phyloP scores from a whole-genome alignment of 2,797 vertebrate species.

The Myotis daubentonii region DNA sequence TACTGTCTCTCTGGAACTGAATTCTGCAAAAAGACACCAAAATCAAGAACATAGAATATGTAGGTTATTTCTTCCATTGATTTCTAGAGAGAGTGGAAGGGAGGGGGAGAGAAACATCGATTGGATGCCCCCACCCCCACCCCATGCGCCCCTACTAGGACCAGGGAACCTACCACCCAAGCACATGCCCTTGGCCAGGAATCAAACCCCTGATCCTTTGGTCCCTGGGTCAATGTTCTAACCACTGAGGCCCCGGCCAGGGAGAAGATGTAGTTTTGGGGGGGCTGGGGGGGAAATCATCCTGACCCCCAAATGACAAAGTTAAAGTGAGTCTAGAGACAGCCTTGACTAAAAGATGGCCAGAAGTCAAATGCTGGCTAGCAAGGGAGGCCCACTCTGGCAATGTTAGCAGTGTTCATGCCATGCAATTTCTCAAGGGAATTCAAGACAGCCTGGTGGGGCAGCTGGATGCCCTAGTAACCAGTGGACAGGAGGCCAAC shows the following conservation, averaged over 20 bases:
- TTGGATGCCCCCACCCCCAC: no score
- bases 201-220: no score
- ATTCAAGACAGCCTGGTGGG: not conserved
- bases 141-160: no score
- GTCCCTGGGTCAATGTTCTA: no score
- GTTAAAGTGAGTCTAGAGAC: not conserved
- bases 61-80: no score
- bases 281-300: not conserved
- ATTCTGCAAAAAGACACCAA: slow-evolving; percentile 27
- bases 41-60: not conserved
- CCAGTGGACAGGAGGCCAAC: rapidly evolving
- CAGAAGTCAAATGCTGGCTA: not conserved
- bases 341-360: not conserved
- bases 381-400: not conserved
- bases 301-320: not conserved
- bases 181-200: no score
- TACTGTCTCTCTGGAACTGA: not conserved
- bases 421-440: not conserved
- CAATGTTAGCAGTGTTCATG: not conserved
- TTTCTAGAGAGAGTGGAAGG: no score
- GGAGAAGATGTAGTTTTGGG: not conserved
- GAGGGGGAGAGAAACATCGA: no score
- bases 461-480: rapidly evolving
- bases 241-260: no score
- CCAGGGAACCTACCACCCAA: no score